phyloP scores from a whole-genome alignment of 2,113 vertebrate species.

The Pseudolaguvia tuberculata region DNA sequence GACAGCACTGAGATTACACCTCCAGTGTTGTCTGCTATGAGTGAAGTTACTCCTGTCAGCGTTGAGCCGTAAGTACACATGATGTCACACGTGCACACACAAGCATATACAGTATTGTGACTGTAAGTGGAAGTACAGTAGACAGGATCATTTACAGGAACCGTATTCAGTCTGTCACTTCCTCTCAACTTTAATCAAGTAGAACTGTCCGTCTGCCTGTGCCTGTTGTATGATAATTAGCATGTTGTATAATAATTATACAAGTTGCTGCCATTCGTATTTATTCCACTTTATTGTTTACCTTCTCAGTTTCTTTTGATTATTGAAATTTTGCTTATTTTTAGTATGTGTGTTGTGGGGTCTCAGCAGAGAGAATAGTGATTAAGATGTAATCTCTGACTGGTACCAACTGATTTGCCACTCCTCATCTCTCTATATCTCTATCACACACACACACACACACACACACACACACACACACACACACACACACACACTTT shows the following conservation, averaged over 20 bases:
- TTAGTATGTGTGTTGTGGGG: constrained; percentile 17
- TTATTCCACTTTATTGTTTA: background rate
- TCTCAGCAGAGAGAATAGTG: constrained; percentile 31
- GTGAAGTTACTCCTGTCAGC: constrained; percentile 92
- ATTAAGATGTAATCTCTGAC: constrained; percentile 50
- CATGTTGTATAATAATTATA: background rate
- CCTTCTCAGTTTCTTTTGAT: background rate
- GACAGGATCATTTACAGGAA: background rate
- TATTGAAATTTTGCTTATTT: constrained; percentile 1
- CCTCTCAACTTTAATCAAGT: background rate
- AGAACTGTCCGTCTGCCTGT: background rate
- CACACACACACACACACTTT: background rate
- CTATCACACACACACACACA: constrained; percentile 17
- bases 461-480: background rate
- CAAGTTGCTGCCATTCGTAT: background rate
- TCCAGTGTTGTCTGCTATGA: constrained; percentile 83
- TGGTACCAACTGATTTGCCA: constrained; percentile 48
- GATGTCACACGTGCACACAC: background rate
- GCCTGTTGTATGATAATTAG: background rate
- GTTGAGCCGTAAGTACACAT: constrained; percentile 90
- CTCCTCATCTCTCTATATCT: no score
- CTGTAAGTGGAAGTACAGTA: background rate
- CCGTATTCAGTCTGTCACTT: background rate
- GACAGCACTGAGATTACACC: constrained; percentile 93
- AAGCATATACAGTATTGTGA: constrained; percentile 1